Evolutionary conservation across 2,797 vertebrate species (phyloP), one percentile per base, ranked within the genome.

Genomic region (Ibycter americanus): DNA sequence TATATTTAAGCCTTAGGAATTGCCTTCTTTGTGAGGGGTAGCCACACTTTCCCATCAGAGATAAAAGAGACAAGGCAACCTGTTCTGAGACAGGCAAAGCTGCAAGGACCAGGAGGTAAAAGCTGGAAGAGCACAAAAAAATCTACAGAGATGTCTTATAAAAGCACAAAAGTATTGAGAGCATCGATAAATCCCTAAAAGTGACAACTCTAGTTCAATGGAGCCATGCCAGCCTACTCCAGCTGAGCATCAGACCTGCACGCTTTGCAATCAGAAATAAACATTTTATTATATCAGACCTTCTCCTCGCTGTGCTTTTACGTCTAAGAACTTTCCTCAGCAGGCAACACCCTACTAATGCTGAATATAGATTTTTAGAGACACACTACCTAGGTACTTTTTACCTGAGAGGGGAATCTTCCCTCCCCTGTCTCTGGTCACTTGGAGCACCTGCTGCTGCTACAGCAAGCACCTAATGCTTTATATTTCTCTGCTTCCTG

Each of bases 1-100:
- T 91, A 36, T 87, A 89, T 90, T 96, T 93, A 97, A 96, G 90
- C 89, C 68, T 89, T 68, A 93, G 82, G 95, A 95, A 91, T 87
- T 96, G 68, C 78, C 90, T 78, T 68, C 81, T 87, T 96, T 94
- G 44, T 87, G 65, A 85, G 44, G 40, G 59, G 55, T 52, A 93
- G 70, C 73, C 90, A 93, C 61, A 36, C 91, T 96, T 94, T 93
- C 59, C 70, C 59, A 59, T 82, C 78, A 77, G 67, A 93, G 90
- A 95, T 89, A 93, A 96, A 94, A 95, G 71, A 44, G 32, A 58
- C 81, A n/a, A 2, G 5, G 71, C 67, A 87, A 62, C 74, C 66
- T 70, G 47, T 71, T 92, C 90, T 32, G n/a, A 90, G 79, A 78
- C 52, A 93, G 83, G 74, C 77, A 74, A 85, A 96, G 92, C 74